Conservation (phyloP, 2,797 vertebrate species). For the Syndactyla subalaris region DNA sequence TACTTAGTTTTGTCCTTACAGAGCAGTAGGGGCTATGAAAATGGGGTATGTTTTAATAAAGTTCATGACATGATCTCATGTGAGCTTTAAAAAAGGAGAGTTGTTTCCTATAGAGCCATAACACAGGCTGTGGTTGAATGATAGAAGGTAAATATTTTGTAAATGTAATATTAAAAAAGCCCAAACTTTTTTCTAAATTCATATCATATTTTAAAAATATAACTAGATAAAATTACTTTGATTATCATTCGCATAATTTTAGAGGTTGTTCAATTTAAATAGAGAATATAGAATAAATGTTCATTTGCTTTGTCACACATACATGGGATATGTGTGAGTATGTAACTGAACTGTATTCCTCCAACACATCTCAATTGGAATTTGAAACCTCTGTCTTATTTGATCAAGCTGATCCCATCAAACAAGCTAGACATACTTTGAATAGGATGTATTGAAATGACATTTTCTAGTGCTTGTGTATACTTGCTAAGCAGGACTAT, state of each 20-base stretch:
- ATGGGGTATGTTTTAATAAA: neutral
- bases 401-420: neutral
- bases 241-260: neutral
- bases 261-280: neutral
- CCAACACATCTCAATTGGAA: neutral
- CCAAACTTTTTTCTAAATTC: neutral
- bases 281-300: neutral
- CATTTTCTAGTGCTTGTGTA: neutral
- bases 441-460: neutral
- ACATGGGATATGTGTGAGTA: neutral
- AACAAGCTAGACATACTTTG: neutral
- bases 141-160: neutral
- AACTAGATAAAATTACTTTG: neutral
- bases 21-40: accelerated
- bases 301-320: neutral
- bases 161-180: neutral
- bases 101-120: too few species aligned
- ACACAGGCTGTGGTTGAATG: neutral
- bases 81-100: neutral
- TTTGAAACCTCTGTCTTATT: neutral
- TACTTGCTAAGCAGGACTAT: neutral
- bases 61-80: neutral
- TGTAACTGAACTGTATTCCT: neutral
- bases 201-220: neutral
- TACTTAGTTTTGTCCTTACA: neutral